Conservation (phyloP, 1,140 invertebrate species). For the honey bee (Apis mellifera) region Amel_HAv3.1 CM009934.2:9285001-9285500, state of each 20-base stretch:
- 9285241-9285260: slow-evolving; percentile 43
- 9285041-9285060: background rate
- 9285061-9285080: no score
- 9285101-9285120: background rate
- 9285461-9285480: background rate
- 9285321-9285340: slow-evolving; percentile 94
- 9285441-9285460: no score
- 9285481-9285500: no score
- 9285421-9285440: no score
- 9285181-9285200: slow-evolving; percentile 43
- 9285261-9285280: slow-evolving; percentile 40
- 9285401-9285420: background rate
- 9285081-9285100: background rate
- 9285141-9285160: slow-evolving; percentile 49
- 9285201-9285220: slow-evolving; percentile 59
- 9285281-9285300: slow-evolving; percentile 84
- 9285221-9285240: slow-evolving; percentile 63
- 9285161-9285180: slow-evolving; percentile 54
- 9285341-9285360: slow-evolving; percentile 92
- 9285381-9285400: slow-evolving; percentile 27
- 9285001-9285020: no score
- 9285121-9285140: background rate
- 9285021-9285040: no score
- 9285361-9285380: slow-evolving; percentile 91
- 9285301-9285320: slow-evolving; percentile 91